Percentiles rank a stretch among this genome's conserved stretches.
These are phyloP conservation scores for Acrocephalus kingi DNA, from an alignment of 2,113 vertebrate species.

Conservation along the genomic window DNA sequence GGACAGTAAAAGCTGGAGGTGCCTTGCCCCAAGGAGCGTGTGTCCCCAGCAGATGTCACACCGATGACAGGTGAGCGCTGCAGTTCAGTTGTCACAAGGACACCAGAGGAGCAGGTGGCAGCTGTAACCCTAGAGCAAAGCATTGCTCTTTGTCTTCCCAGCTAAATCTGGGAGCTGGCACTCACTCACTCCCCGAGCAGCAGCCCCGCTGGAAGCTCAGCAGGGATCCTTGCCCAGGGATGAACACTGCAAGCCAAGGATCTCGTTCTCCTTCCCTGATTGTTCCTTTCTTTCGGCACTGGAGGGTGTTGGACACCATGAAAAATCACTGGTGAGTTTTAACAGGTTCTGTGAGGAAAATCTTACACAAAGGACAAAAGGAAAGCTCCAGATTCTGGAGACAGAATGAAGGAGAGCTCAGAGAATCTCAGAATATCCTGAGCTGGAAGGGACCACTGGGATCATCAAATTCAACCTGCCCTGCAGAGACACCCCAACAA, in stretches of 20 bases:
- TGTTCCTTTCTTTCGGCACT: not conserved
- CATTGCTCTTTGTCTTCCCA: constrained; percentile 4
- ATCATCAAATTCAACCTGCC: not conserved
- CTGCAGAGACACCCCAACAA: not conserved
- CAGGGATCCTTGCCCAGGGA: not conserved
- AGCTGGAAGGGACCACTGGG: not conserved
- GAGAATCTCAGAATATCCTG: not conserved
- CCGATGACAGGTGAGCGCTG: not conserved
- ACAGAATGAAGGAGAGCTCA: not conserved
- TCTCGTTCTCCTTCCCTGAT: not conserved
- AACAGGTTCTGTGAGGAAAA: not conserved
- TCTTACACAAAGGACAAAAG: not conserved
- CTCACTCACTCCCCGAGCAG: not conserved
- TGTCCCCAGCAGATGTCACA: not conserved
- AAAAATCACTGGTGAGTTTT: not conserved
- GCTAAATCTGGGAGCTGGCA: constrained; percentile 34
- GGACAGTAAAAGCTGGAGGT: not conserved
- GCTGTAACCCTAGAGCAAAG: not conserved
- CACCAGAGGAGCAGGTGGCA: not conserved
- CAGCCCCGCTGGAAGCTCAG: not conserved
- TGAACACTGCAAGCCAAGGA: not conserved
- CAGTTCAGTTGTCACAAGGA: not conserved
- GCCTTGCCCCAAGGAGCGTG: not conserved
- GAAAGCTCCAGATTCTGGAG: not conserved
- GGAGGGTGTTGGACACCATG: not conserved